phyloP scores from a whole-genome alignment of 2,113 vertebrate genomes.

The Mesocricetus auratus region DNA sequence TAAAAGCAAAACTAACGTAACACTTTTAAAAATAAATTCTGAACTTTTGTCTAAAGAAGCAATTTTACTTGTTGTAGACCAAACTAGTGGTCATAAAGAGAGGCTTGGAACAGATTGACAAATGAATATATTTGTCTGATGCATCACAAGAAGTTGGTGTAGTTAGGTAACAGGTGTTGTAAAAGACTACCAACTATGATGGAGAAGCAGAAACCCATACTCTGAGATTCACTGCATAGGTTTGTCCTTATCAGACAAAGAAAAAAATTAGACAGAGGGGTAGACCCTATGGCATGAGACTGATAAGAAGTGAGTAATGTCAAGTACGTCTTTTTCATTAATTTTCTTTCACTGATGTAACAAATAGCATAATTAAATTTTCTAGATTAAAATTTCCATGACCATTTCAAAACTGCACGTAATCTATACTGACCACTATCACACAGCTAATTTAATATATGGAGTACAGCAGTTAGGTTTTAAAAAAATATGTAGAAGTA shows the following conservation, averaged over 20 bases:
- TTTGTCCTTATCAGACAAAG: not conserved
- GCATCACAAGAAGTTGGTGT: not conserved
- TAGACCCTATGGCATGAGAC: not conserved
- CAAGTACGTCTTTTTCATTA: not conserved
- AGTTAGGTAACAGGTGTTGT: not conserved
- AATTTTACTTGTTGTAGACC: not conserved
- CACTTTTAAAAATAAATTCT: slow-evolving; percentile 31
- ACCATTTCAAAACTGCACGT: slow-evolving; percentile 2
- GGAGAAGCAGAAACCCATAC: not conserved
- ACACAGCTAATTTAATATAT: not conserved
- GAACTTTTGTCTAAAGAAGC: not conserved
- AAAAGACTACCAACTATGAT: not conserved
- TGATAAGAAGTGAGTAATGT: not conserved
- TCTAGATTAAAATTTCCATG: not conserved
- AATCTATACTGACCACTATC: not conserved
- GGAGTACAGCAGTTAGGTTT: not conserved
- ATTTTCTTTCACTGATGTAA: not conserved
- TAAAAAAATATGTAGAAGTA: too few species aligned
- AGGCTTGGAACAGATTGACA: not conserved
- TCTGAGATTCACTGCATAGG: not conserved
- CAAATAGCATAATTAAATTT: not conserved
- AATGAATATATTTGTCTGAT: not conserved
- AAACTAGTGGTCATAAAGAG: not conserved
- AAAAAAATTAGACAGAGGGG: not conserved
- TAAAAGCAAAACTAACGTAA: not conserved